A percentile compares a stretch with the other conserved stretches of the same genome.
phyloP scores from a whole-genome alignment of 2,888 invertebrate genomes.

The Calliopum simillimum region DNA sequence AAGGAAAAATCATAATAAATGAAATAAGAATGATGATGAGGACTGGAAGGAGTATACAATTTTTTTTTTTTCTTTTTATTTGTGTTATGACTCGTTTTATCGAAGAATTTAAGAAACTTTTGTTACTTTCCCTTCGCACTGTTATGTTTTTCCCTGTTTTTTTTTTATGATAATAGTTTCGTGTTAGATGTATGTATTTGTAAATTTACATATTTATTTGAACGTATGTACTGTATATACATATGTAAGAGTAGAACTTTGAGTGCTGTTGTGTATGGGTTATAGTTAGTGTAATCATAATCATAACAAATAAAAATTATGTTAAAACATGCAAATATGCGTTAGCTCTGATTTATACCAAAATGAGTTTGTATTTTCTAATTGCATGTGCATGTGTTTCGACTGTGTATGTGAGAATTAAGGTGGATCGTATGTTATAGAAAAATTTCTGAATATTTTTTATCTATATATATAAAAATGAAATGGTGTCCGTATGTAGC shows the following conservation, averaged over 20 bases:
- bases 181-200: slow-evolving; percentile 57
- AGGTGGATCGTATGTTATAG: no score
- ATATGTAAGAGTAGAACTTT: not conserved
- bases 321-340: slow-evolving; percentile 64
- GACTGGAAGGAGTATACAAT: no score
- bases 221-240: not conserved
- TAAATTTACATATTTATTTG: slow-evolving; percentile 10
- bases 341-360: slow-evolving; percentile 60
- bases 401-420: not conserved
- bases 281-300: slow-evolving; percentile 32
- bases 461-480: no score
- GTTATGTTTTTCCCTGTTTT: slow-evolving; percentile 45
- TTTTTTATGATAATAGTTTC: slow-evolving; percentile 63
- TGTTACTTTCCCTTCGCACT: slow-evolving; percentile 31
- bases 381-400: slow-evolving; percentile 12
- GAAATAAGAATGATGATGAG: no score
- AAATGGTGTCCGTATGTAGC: no score
- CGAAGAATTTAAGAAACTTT: no score
- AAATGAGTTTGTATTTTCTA: slow-evolving; percentile 26
- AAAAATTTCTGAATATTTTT: no score
- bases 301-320: slow-evolving; percentile 60
- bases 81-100: no score
- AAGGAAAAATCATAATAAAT: no score
- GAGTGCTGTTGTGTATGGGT: slow-evolving; percentile 37
- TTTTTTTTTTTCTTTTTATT: no score